Evolutionary conservation across 2,888 invertebrate species (phyloP).

Genomic region (Drosophila kanekoi): DNA sequence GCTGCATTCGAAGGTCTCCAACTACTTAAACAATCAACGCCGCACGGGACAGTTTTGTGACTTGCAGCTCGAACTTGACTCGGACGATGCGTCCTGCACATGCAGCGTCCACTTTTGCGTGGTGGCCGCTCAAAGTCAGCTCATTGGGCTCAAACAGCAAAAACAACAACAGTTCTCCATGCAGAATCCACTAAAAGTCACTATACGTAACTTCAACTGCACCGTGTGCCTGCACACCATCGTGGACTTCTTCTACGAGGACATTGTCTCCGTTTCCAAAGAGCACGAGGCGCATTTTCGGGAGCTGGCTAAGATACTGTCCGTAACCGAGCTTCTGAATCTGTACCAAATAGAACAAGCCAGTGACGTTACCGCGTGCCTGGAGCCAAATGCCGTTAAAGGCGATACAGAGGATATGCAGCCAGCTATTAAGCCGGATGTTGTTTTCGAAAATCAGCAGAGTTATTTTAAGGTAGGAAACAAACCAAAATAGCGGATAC

Average conservation of each 20-base stretch:
- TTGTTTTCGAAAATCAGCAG: conserved; percentile 80
- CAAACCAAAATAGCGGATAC: neutral
- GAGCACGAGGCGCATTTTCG: conserved; percentile 83
- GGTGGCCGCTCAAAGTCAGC: conserved; percentile 83
- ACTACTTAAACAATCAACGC: conserved; percentile 83
- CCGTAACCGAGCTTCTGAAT: conserved; percentile 79
- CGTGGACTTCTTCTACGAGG: conserved; percentile 83
- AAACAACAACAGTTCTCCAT: conserved; percentile 83
- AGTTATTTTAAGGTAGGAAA: conserved; percentile 80
- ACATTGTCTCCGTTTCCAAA: conserved; percentile 79
- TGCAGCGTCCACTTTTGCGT: conserved; percentile 82
- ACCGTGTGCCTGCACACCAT: conserved; percentile 81
- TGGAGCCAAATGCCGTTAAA: conserved; percentile 13
- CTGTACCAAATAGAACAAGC: conserved; percentile 72
- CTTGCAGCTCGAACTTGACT: conserved; percentile 69
- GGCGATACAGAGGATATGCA: conserved; percentile 50
- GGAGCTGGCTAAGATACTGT: conserved; percentile 81
- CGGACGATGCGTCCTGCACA: conserved; percentile 62
- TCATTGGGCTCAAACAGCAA: conserved; percentile 77
- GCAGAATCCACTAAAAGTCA: conserved; percentile 83
- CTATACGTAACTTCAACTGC: conserved; percentile 82
- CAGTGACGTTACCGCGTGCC: conserved; percentile 14
- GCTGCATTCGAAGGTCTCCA: conserved; percentile 82
- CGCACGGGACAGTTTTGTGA: conserved; percentile 83
- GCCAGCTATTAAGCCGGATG: conserved; percentile 51